A percentile compares a stretch with the other conserved stretches of the same genome.
phyloP scores from a whole-genome alignment of 1,140 invertebrate species.

The Chrysopa pallens region DNA sequence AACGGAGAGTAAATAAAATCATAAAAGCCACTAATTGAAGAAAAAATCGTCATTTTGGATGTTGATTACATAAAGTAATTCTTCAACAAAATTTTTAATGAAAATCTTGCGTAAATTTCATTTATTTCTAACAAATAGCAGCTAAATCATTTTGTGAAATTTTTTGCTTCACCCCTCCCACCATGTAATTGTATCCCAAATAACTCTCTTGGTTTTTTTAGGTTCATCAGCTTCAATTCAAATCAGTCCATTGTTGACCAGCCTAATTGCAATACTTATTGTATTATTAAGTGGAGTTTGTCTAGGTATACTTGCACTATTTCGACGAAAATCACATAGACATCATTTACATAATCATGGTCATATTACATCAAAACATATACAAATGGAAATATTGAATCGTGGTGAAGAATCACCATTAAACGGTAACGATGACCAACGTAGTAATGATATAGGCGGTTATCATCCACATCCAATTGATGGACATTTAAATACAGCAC shows the following conservation, averaged over 20 bases:
- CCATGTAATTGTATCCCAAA: too few species aligned
- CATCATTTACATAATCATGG: constrained; percentile 4
- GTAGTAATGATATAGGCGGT: constrained; percentile 14
- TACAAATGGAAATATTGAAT: constrained; percentile 16
- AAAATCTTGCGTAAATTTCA: too few species aligned
- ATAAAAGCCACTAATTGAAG: too few species aligned
- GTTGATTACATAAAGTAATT: too few species aligned
- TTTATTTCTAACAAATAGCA: too few species aligned
- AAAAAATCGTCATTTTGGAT: too few species aligned
- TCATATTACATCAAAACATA: constrained; percentile 8
- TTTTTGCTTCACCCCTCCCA: too few species aligned
- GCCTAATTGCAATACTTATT: constrained; percentile 48
- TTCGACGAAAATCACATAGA: constrained; percentile 28
- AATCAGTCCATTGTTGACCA: constrained; percentile 50
- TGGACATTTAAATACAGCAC: too few species aligned
- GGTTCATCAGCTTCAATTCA: constrained; percentile 32
- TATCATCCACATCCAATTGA: constrained; percentile 4
- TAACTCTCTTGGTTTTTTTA: constrained; percentile 13
- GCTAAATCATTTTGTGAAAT: too few species aligned
- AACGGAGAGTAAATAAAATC: too few species aligned
- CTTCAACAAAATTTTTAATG: too few species aligned
- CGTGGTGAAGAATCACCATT: constrained; percentile 5
- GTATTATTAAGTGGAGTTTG: constrained; percentile 49
- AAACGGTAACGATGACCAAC: constrained; percentile 15
- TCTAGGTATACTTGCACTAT: constrained; percentile 47